A percentile compares a stretch with the other conserved stretches of the same genome.
phyloP scores from a whole-genome alignment of 30 jellyfish, hydroid and myxozoan species.

The Catostylus mosaicus region DNA sequence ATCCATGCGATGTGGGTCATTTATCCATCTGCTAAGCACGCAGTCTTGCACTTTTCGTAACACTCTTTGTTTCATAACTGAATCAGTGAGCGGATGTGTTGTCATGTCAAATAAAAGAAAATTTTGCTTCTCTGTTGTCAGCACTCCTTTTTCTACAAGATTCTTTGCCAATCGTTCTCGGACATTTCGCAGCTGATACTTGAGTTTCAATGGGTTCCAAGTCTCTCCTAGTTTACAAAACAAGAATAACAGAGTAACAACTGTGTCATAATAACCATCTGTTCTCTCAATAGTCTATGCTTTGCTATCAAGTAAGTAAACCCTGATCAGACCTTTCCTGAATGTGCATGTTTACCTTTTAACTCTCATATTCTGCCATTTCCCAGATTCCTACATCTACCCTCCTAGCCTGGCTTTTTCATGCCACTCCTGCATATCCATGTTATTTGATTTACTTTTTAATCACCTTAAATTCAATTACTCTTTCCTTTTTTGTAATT shows the following conservation, averaged over 20 bases:
- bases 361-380: no score
- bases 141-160: constrained; percentile 99
- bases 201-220: constrained; percentile 98
- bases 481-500: no score
- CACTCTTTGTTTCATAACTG: constrained; percentile 87
- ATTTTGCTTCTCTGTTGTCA: constrained; percentile 95
- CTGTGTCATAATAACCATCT: no score
- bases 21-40: constrained; percentile 90
- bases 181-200: constrained; percentile 91
- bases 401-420: no score
- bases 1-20: constrained; percentile 99
- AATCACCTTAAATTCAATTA: no score
- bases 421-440: no score
- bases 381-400: no score
- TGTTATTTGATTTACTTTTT: no score
- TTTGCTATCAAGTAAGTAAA: no score
- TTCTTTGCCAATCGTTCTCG: constrained; percentile 94
- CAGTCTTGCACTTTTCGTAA: constrained; percentile 91
- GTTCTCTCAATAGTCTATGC: no score
- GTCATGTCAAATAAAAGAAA: constrained; percentile 96
- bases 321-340: no score
- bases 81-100: constrained; percentile 92
- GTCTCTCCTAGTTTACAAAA: constrained; percentile 83
- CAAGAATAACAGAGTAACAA: background rate
- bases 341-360: no score